These are phyloP conservation scores for Pterostichus madidus DNA, from an alignment of 2,888 invertebrate genomes.

Conservation along the genomic window DNA sequence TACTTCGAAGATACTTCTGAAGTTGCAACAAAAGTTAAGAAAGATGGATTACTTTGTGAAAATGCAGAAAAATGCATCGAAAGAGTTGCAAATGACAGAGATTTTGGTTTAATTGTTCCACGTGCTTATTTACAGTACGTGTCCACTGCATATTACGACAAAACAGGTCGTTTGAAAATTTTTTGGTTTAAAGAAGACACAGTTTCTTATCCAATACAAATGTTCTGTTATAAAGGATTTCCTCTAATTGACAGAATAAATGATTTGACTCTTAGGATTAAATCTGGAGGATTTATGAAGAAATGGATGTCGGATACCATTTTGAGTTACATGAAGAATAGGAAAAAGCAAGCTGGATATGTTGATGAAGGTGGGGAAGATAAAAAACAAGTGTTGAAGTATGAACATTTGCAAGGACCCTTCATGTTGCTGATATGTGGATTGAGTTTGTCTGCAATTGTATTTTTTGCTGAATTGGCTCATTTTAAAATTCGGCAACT, in stretches of 20 bases:
- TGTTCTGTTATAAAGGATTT: conserved; percentile 57
- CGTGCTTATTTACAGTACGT: conserved; percentile 36
- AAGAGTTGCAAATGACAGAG: conserved; percentile 69
- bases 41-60: conserved; percentile 68
- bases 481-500: background rate
- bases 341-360: background rate
- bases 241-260: conserved; percentile 44
- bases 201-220: conserved; percentile 57
- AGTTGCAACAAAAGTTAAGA: conserved; percentile 10
- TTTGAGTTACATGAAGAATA: conserved; percentile 31
- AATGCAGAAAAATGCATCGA: conserved; percentile 70
- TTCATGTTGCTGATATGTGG: conserved; percentile 41
- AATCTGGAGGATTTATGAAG: conserved; percentile 36
- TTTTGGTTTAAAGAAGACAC: conserved; percentile 53
- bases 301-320: conserved; percentile 36
- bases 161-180: conserved; percentile 22
- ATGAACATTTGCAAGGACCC: conserved; percentile 47
- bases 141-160: conserved; percentile 24
- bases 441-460: conserved; percentile 14
- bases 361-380: conserved; percentile 49
- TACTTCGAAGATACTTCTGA: conserved; percentile 59
- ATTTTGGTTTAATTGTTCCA: conserved; percentile 69
- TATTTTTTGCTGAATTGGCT: conserved; percentile 41
- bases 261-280: conserved; percentile 42
- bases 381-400: conserved; percentile 22